A percentile compares a stretch with the other conserved stretches of the same genome.
Conservation (phyloP, 2,797 vertebrate genomes). For the Pseudochaenichthys georgianus region DNA sequence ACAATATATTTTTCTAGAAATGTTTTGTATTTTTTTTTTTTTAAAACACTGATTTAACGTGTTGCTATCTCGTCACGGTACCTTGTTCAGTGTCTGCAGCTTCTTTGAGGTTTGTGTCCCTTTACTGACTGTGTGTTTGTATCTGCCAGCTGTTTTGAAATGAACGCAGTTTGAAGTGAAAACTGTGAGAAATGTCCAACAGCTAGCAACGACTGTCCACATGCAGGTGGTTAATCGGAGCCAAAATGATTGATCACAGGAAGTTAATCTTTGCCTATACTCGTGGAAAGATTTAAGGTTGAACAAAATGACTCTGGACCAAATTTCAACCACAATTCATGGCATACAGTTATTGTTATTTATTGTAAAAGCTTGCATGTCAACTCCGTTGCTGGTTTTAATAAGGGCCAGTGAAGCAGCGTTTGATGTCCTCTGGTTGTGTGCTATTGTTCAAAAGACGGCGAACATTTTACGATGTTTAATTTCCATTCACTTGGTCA, state of each 20-base stretch:
- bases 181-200: constrained; percentile 23
- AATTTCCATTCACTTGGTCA: not conserved
- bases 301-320: not conserved
- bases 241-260: constrained; percentile 27
- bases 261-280: constrained; percentile 1
- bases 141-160: constrained; percentile 27
- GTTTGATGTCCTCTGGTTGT: constrained; percentile 17
- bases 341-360: constrained; percentile 4
- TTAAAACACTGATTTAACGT: constrained; percentile 61
- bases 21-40: constrained; percentile 38
- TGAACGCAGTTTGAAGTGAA: constrained; percentile 45
- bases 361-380: constrained; percentile 39
- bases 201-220: constrained; percentile 35
- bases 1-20: constrained; percentile 69
- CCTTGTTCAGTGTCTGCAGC: constrained; percentile 44
- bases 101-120: constrained; percentile 33
- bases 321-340: constrained; percentile 21
- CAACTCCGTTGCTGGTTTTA: constrained; percentile 36
- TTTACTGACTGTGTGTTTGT: constrained; percentile 21
- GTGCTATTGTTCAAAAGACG: constrained; percentile 36
- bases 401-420: constrained; percentile 30
- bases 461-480: constrained; percentile 12
- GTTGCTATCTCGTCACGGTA: constrained; percentile 52
- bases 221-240: constrained; percentile 34
- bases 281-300: not conserved